These are phyloP conservation scores for Ispidina picta DNA, from an alignment of 2,797 vertebrate species.

Conservation along the genomic window DNA sequence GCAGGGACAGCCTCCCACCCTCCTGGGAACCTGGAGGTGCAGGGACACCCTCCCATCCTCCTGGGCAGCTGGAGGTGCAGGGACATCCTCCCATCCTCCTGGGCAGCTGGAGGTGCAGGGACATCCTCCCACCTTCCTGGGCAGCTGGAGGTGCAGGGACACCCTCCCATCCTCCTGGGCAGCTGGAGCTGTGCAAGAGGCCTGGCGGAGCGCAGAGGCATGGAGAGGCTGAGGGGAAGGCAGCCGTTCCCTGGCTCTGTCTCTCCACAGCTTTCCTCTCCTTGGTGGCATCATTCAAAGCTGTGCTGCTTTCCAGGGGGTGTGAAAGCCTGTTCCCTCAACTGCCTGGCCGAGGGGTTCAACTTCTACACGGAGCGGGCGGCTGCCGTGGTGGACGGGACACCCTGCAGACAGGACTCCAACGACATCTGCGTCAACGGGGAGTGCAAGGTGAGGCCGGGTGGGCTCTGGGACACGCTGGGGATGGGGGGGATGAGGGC, in stretches of 20 bases:
- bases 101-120: not conserved
- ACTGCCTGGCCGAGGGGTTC: conserved; percentile 95
- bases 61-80: not conserved
- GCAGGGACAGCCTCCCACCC: not conserved
- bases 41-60: not conserved
- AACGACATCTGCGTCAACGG: conserved; percentile 95
- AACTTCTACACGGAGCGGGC: conserved; percentile 98
- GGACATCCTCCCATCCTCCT: not conserved
- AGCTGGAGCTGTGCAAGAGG: not conserved
- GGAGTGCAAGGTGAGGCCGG: conserved; percentile 89
- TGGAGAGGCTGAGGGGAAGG: not conserved
- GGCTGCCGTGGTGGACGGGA: conserved; percentile 93
- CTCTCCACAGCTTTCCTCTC: not conserved
- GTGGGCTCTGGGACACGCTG: fast-evolving
- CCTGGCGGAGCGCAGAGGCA: not conserved
- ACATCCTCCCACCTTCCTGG: not conserved
- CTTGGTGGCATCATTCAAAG: not conserved
- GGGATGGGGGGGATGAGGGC: not conserved
- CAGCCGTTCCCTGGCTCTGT: not conserved
- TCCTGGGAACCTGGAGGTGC: not conserved
- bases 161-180: not conserved
- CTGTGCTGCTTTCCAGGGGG: conserved; percentile 81
- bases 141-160: not conserved
- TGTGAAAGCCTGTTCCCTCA: conserved; percentile 95
- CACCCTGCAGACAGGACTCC: conserved; percentile 89